phyloP scores from a whole-genome alignment of 2,113 vertebrate species.

The Seriola aureovittata region DNA sequence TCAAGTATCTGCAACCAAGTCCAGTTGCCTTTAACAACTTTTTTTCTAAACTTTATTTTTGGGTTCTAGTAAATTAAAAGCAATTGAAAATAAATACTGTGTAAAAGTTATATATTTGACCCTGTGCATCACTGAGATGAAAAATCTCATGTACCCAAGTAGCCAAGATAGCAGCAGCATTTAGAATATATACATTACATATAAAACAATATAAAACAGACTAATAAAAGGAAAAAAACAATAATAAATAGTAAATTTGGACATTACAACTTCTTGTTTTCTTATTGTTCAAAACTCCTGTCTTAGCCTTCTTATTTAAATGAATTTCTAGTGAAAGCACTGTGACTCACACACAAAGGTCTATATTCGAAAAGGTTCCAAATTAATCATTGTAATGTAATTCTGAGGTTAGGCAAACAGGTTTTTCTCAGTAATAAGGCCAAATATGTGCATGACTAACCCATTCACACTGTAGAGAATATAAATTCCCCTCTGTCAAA shows the following conservation, averaged over 20 bases:
- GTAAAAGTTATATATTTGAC: background rate
- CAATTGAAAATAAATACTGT: background rate
- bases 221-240: background rate
- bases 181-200: background rate
- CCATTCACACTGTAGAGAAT: background rate
- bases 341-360: background rate
- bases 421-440: background rate
- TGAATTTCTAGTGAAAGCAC: background rate
- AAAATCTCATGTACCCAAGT: background rate
- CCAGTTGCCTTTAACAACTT: too few species aligned
- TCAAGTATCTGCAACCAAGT: too few species aligned
- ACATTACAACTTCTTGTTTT: background rate
- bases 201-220: background rate
- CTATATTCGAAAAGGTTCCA: background rate
- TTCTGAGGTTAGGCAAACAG: background rate
- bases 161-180: background rate
- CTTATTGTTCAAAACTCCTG: too few species aligned
- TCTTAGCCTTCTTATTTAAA: too few species aligned
- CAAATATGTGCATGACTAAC: background rate
- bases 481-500: background rate
- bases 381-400: background rate
- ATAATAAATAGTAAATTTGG: background rate
- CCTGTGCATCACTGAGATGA: background rate
- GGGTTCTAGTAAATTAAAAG: background rate
- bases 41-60: too few species aligned